Percentiles rank a stretch among this genome's conserved stretches.
Evolutionary conservation across 2,888 invertebrate genomes (phyloP).

Genomic region (Acleris literana): DNA sequence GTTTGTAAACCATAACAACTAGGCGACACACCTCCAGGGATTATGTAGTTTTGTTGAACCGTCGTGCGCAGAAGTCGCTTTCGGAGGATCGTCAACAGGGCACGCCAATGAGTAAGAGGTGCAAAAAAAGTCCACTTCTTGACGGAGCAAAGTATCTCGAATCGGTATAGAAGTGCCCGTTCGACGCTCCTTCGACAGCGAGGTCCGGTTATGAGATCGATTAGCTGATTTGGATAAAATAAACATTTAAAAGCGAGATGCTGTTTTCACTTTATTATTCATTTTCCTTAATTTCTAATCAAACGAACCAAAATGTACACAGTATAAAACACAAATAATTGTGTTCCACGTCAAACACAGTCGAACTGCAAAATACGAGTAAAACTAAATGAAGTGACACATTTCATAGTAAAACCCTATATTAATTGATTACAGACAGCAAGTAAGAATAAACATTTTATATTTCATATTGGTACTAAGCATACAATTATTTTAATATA

Average conservation of each 20-base stretch:
- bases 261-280: conserved; percentile 11
- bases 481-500: no score
- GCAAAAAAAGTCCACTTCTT: no score
- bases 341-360: conserved; percentile 21
- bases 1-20: conserved; percentile 4
- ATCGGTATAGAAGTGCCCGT: no score
- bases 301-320: conserved; percentile 28
- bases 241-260: conserved; percentile 10
- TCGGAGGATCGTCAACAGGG: no score
- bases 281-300: conserved; percentile 22
- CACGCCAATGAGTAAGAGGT: no score
- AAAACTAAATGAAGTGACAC: background rate
- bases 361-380: background rate
- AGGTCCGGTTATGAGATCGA: no score
- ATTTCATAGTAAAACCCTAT: background rate
- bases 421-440: conserved; percentile 24
- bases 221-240: background rate
- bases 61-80: conserved; percentile 4
- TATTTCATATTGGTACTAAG: background rate
- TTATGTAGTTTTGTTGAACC: conserved; percentile 6
- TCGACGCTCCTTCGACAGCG: no score
- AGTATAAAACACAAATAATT: conserved; percentile 19
- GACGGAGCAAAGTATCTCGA: no score
- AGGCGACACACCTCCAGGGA: conserved; percentile 9
- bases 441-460: conserved; percentile 3